A percentile compares a stretch with the other conserved stretches of the same genome.
Conservation (phyloP, 2,797 vertebrate genomes). For the Pagetopsis macropterus region DNA sequence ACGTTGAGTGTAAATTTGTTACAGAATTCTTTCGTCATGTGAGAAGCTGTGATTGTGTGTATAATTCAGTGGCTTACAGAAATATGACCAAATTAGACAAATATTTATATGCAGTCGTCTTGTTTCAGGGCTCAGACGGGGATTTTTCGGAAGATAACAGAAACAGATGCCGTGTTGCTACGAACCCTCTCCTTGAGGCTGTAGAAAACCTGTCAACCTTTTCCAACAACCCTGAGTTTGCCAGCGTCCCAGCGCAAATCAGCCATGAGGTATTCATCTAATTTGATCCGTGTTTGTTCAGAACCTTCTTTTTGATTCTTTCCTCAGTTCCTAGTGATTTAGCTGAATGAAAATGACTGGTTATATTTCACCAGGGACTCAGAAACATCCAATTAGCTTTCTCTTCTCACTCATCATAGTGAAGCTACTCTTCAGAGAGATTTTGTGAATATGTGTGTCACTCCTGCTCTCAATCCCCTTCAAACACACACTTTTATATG, state of each 20-base stretch:
- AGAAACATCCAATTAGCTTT: constrained; percentile 30
- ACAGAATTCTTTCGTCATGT: constrained; percentile 35
- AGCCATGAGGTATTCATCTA: constrained; percentile 89
- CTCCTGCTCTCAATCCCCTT: constrained; percentile 47
- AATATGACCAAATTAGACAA: not conserved
- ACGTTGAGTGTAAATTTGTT: constrained; percentile 75
- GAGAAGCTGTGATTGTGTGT: constrained; percentile 44
- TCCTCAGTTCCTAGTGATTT: not conserved
- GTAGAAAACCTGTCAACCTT: constrained; percentile 97
- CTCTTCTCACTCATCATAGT: constrained; percentile 20
- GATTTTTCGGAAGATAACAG: constrained; percentile 99
- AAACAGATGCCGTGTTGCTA: constrained; percentile 91
- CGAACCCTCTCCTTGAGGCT: constrained; percentile 92
- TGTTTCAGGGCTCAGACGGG: constrained; percentile 90
- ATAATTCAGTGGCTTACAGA: constrained; percentile 9
- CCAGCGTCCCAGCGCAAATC: constrained; percentile 97
- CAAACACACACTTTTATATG: constrained; percentile 53
- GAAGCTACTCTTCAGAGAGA: constrained; percentile 28
- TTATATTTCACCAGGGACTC: constrained; percentile 10
- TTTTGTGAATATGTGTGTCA: constrained; percentile 58
- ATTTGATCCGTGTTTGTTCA: constrained; percentile 35
- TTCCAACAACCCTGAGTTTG: constrained; percentile 97
- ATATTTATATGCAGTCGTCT: constrained; percentile 28
- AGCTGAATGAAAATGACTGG: not conserved
- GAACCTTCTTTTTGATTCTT: constrained; percentile 16